phyloP scores from a whole-genome alignment of 92 coral and sea anemone genomes.

The Virgularia gustaviana region DNA sequence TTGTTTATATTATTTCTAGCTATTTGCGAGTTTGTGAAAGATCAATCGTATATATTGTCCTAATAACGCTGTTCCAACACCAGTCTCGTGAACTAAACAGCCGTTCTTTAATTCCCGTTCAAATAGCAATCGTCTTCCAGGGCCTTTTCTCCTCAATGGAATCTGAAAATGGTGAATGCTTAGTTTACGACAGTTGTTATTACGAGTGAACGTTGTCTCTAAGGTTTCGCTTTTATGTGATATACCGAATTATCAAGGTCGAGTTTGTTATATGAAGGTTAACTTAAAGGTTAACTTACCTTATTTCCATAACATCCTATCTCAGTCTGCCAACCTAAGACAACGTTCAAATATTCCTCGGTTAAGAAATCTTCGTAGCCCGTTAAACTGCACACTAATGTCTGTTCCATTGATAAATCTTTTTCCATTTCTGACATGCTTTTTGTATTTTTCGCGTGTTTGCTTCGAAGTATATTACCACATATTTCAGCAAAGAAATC shows the following conservation, averaged over 20 bases:
- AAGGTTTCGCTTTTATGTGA: too few species aligned
- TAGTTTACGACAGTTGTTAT: too few species aligned
- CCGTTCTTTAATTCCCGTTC: slow-evolving; percentile 18
- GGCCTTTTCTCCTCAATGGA: not conserved
- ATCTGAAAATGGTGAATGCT: too few species aligned
- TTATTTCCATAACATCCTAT: slow-evolving; percentile 33
- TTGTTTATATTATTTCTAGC: not conserved
- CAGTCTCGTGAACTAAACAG: slow-evolving; percentile 31
- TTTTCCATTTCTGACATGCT: slow-evolving; percentile 10
- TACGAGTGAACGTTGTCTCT: too few species aligned
- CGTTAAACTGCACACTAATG: slow-evolving; percentile 30
- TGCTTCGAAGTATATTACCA: slow-evolving; percentile 14
- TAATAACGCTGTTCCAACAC: slow-evolving; percentile 32
- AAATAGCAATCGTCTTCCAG: slow-evolving; percentile 2
- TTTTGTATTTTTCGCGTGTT: not conserved
- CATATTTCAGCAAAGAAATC: slow-evolving; percentile 27
- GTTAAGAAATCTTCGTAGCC: slow-evolving; percentile 39
- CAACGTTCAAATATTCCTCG: slow-evolving; percentile 2
- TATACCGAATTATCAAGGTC: too few species aligned
- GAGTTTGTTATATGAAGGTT: too few species aligned
- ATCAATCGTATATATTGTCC: slow-evolving; percentile 36
- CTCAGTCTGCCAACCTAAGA: slow-evolving; percentile 31
- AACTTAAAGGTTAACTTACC: too few species aligned
- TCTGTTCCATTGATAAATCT: slow-evolving; percentile 43
- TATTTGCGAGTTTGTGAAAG: too few species aligned